Percentiles rank a stretch among this genome's conserved stretches.
These are phyloP conservation scores for Cantharis rufa DNA, from an alignment of 2,888 invertebrate genomes.

Conservation along the genomic window DNA sequence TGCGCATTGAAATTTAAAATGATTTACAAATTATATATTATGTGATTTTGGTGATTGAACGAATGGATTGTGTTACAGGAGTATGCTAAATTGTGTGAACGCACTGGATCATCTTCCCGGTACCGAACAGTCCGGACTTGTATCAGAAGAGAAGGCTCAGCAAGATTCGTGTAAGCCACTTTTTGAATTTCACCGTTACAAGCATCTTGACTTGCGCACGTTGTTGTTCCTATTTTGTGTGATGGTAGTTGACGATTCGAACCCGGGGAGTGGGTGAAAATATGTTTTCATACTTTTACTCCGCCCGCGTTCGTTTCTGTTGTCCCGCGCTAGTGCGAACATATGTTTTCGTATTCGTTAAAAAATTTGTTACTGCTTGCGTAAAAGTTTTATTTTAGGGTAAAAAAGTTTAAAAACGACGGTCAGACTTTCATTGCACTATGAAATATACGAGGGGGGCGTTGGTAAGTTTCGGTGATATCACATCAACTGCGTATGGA, in stretches of 20 bases:
- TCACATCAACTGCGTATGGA: not conserved
- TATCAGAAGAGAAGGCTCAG: slow-evolving; percentile 75
- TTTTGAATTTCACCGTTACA: slow-evolving; percentile 8
- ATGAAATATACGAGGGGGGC: not conserved
- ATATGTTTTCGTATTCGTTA: no score
- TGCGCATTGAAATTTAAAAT: not conserved
- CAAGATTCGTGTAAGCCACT: slow-evolving; percentile 76
- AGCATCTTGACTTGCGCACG: slow-evolving; percentile 1
- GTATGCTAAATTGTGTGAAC: slow-evolving; percentile 96
- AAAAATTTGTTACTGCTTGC: not conserved
- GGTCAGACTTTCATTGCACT: not conserved
- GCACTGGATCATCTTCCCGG: slow-evolving; percentile 85
- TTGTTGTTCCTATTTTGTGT: not conserved
- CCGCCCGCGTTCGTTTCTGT: not conserved
- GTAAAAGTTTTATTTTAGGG: not conserved
- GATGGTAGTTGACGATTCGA: not conserved
- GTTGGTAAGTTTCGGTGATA: not conserved
- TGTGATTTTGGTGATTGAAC: not conserved
- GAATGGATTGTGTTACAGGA: slow-evolving; percentile 67
- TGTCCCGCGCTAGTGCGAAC: not conserved
- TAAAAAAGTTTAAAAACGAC: not conserved
- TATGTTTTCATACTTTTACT: not conserved
- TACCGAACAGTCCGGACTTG: slow-evolving; percentile 76
- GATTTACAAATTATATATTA: not conserved
- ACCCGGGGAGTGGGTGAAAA: not conserved